These are phyloP conservation scores for Gallinago jamesoni DNA, from an alignment of 2,113 vertebrate genomes.

Conservation along the genomic window DNA sequence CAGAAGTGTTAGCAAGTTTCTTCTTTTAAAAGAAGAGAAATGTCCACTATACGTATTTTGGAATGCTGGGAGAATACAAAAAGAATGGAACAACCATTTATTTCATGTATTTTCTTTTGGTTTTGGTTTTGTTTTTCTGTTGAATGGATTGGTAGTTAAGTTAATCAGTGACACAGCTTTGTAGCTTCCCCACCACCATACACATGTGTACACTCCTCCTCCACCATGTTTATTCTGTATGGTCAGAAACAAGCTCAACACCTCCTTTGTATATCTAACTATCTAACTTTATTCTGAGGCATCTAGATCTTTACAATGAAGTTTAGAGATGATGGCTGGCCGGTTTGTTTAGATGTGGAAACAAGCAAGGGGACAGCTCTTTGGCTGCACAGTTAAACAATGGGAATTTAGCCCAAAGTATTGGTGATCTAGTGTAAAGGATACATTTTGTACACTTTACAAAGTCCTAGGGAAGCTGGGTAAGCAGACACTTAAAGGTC, in stretches of 20 bases:
- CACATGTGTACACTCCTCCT: rapidly evolving
- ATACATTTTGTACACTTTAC: background rate
- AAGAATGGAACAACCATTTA: background rate
- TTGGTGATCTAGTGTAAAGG: background rate
- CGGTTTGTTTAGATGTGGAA: background rate
- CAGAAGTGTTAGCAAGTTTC: background rate
- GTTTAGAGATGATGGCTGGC: background rate
- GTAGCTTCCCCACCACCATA: background rate
- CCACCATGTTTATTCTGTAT: background rate
- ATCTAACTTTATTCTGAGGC: background rate
- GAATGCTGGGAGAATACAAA: background rate
- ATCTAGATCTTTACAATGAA: background rate
- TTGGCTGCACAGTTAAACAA: background rate
- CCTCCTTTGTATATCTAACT: background rate
- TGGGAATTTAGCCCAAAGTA: background rate
- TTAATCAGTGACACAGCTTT: background rate
- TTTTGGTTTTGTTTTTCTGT: background rate
- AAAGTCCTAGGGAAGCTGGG: background rate
- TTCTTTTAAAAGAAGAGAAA: background rate
- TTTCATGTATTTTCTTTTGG: background rate
- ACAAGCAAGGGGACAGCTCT: background rate
- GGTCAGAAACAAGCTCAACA: background rate
- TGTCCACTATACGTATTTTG: background rate
- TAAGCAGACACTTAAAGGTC: background rate
- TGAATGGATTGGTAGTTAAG: background rate